Evolutionary conservation across 2,888 invertebrate genomes (phyloP).

Genomic region (Synergus umbraculus): DNA sequence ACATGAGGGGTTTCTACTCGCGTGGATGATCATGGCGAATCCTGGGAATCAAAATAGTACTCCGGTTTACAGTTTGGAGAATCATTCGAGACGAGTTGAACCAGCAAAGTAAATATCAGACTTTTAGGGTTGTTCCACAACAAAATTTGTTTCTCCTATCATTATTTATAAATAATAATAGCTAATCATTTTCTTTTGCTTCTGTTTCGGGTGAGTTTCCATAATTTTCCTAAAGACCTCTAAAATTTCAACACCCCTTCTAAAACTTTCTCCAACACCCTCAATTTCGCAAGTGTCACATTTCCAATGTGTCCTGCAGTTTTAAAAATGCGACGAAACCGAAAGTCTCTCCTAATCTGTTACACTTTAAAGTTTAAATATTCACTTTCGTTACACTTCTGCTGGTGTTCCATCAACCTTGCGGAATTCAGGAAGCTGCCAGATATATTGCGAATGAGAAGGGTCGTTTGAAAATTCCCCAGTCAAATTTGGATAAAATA

Average conservation of each 20-base stretch:
- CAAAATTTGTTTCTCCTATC: background rate
- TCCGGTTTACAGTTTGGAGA: slow-evolving; percentile 62
- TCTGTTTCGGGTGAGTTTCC: background rate
- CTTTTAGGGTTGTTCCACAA: background rate
- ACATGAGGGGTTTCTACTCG: slow-evolving; percentile 72
- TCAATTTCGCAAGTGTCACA: background rate
- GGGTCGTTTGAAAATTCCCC: background rate
- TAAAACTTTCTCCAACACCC: background rate
- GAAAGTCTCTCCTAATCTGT: background rate
- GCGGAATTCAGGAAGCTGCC: background rate
- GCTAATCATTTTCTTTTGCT: background rate
- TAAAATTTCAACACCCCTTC: background rate
- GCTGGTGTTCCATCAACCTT: background rate
- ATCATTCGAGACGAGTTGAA: slow-evolving; percentile 22
- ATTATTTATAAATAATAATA: too few relatives aligned
- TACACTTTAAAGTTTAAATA: background rate
- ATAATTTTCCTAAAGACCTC: background rate
- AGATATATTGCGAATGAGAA: background rate
- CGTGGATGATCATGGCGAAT: slow-evolving; percentile 71
- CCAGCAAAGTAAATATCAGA: background rate
- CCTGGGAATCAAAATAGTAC: slow-evolving; percentile 72
- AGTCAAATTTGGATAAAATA: background rate
- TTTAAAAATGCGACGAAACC: background rate
- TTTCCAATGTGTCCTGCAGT: background rate
- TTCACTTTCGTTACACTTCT: slow-evolving; percentile 1